A percentile compares a stretch with the other conserved stretches of the same genome.
Evolutionary conservation across 2,888 invertebrate genomes (phyloP).

Genomic region (Choreutis nemorana): DNA sequence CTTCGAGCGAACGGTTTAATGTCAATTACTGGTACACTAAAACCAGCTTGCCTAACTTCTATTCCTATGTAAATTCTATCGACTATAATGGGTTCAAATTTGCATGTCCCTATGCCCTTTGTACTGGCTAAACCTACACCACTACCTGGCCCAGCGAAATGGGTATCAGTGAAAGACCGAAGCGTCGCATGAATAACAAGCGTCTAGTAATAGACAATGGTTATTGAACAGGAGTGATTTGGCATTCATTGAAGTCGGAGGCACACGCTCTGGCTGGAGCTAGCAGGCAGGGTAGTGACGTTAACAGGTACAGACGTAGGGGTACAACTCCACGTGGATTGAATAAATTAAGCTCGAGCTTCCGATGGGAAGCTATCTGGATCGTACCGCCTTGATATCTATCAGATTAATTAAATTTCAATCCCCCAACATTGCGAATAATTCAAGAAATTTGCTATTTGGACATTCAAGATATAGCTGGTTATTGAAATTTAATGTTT

Average conservation of each 20-base stretch:
- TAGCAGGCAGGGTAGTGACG: neutral
- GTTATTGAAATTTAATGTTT: no score
- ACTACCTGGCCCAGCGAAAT: constrained; percentile 19
- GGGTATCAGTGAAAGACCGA: constrained; percentile 24
- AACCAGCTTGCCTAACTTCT: no score
- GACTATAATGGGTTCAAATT: constrained; percentile 48
- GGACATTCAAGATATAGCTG: no score
- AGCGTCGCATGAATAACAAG: constrained; percentile 32
- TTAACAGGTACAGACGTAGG: constrained; percentile 10
- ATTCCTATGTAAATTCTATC: constrained; percentile 60
- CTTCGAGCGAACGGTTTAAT: no score
- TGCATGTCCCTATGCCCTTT: constrained; percentile 52
- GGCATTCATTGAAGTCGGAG: constrained; percentile 23
- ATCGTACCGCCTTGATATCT: constrained; percentile 25
- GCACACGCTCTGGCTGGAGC: no score
- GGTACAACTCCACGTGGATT: constrained; percentile 26
- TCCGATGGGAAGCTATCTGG: neutral
- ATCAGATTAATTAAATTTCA: constrained; percentile 38
- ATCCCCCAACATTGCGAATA: no score
- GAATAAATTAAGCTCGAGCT: constrained; percentile 37
- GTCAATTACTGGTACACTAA: neutral
- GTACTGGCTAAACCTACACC: constrained; percentile 28
- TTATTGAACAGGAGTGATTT: constrained; percentile 33
- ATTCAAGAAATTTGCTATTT: no score
- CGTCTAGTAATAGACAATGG: constrained; percentile 29